phyloP scores from a whole-genome alignment of 2,888 invertebrate genomes.

The Drosophila differens region DNA sequence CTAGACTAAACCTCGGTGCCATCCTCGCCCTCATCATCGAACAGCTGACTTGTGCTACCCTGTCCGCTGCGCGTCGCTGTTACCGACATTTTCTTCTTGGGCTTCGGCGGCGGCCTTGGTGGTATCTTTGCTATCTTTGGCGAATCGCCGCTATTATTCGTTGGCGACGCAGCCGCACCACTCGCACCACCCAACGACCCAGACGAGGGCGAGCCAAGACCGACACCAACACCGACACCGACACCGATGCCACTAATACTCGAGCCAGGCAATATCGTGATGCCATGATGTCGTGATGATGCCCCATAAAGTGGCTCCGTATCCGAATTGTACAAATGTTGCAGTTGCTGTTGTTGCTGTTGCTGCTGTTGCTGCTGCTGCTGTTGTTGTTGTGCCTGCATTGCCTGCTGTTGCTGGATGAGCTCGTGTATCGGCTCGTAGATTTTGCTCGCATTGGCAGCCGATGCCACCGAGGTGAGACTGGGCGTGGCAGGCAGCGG shows the following conservation, averaged over 20 bases:
- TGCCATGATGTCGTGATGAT: slow-evolving; percentile 28
- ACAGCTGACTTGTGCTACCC: slow-evolving; percentile 89
- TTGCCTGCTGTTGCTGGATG: slow-evolving; percentile 72
- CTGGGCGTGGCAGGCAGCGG: slow-evolving; percentile 89
- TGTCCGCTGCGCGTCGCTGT: slow-evolving; percentile 86
- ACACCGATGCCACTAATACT: slow-evolving; percentile 41
- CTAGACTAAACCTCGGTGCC: slow-evolving; percentile 92
- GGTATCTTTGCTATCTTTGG: slow-evolving; percentile 89
- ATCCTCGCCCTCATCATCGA: slow-evolving; percentile 95
- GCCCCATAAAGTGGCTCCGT: slow-evolving; percentile 83
- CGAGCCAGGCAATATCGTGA: slow-evolving; percentile 13
- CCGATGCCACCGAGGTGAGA: slow-evolving; percentile 72
- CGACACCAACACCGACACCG: slow-evolving; percentile 51
- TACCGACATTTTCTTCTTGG: slow-evolving; percentile 92
- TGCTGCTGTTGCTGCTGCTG: slow-evolving; percentile 56
- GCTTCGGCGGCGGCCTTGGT: slow-evolving; percentile 93
- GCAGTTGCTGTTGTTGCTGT: slow-evolving; percentile 64
- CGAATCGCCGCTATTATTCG: slow-evolving; percentile 51
- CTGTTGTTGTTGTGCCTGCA: slow-evolving; percentile 62
- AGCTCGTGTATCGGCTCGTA: slow-evolving; percentile 85
- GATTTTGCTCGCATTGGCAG: slow-evolving; percentile 76
- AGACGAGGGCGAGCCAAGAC: slow-evolving; percentile 43
- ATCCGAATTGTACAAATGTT: slow-evolving; percentile 69
- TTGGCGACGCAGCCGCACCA: slow-evolving; percentile 22
- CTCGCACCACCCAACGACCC: background rate